These are phyloP conservation scores for Cynopterus brachyotis DNA, from an alignment of 2,113 vertebrate genomes.

Conservation along the genomic window DNA sequence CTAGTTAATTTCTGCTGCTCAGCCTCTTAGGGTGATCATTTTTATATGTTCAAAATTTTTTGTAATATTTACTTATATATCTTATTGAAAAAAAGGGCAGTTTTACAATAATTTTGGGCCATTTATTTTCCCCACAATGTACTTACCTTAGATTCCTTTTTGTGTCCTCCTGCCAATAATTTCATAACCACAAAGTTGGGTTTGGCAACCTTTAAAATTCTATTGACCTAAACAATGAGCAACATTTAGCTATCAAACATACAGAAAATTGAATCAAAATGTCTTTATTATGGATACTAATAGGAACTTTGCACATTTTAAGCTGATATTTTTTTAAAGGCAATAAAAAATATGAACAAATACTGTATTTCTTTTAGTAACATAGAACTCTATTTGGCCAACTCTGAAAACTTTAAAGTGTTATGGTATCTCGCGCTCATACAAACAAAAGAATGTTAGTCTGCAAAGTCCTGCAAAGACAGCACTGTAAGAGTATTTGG, in stretches of 20 bases:
- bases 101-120: background rate
- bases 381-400: background rate
- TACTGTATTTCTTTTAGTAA: background rate
- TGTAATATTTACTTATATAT: background rate
- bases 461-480: background rate
- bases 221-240: constrained; percentile 88
- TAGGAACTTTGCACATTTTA: background rate
- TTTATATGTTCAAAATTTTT: background rate
- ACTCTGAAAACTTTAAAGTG: background rate
- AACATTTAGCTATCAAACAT: constrained; percentile 46
- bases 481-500: background rate
- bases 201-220: constrained; percentile 97
- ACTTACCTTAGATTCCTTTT: constrained; percentile 96
- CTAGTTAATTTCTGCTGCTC: background rate
- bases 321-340: background rate
- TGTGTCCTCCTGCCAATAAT: constrained; percentile 97
- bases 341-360: background rate
- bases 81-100: background rate
- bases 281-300: background rate
- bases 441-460: background rate
- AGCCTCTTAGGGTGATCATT: background rate
- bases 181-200: constrained; percentile 99
- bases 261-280: background rate
- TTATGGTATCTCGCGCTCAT: background rate
- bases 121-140: background rate